Base-by-base conservation (phyloP, 2,113 vertebrate genomes). In the Toxotes jaculatrix region DNA sequence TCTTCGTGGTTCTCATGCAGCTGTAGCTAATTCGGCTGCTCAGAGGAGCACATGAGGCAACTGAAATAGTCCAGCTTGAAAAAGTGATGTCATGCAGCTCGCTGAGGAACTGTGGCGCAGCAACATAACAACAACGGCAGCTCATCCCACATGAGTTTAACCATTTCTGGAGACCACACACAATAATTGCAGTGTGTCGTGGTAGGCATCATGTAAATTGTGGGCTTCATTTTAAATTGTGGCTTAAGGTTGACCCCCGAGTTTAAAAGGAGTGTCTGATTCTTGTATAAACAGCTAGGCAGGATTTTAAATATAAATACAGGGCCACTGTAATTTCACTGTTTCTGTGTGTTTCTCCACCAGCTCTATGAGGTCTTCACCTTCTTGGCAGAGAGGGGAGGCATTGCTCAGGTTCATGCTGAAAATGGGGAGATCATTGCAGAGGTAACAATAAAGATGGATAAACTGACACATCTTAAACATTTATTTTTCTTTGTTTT, bases 401-500 rank as follows among this genome's bases (percentile, higher is more conserved):
- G 96, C 71, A 92, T 98, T 23, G 97, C 96, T 88, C 97, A 99
- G 93, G 97, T 99, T 89, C 98, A 99, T 16, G 98, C 98, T 27
- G 98, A 99, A 89, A 99, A 99, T 0, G 98, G 98, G 1, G 98
- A 99, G 77, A 98, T 99, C 93, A 97, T 99, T 57, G 97, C 97
- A 36, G 97, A 99, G 98, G 98, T 99, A 93, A 86, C 45, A 40
- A 19, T 31, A 16, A 23, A 81, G 66, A 31, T 10, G 31, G n/a
- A 63, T 55, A 70, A 43, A 69, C 9, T 1, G 38, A 62, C 66
- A 34, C 4, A 31, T 49, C 16, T n/a, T 13, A 40, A 32, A 47
- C 51, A 45, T 76, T 31, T 60, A 17, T 27, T 17, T 7, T 5
- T 34, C 1, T 11, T 49, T 3, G 17, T 14, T 21, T n/a, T 7